phyloP scores from a whole-genome alignment of 2,888 invertebrate genomes.

The Melanchra persicariae region DNA sequence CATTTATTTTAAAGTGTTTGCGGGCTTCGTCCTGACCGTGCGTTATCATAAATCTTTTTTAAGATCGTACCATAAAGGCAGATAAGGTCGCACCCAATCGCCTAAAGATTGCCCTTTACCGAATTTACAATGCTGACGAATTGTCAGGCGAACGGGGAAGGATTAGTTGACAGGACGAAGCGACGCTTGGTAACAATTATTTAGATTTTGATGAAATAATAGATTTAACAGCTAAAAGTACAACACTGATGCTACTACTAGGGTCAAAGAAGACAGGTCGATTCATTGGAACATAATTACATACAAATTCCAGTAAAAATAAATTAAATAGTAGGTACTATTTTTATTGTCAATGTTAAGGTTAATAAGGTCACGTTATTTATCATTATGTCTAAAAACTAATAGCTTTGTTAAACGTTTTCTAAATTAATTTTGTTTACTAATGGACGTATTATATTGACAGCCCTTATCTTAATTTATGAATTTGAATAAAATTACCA shows the following conservation, averaged over 20 bases:
- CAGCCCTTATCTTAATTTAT: conserved; percentile 52
- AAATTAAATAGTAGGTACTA: background rate
- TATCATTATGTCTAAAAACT: background rate
- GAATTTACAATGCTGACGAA: conserved; percentile 88
- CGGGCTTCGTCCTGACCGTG: conserved; percentile 86
- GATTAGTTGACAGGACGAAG: conserved; percentile 69
- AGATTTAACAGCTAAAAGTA: background rate
- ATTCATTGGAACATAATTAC: background rate
- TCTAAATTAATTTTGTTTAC: conserved; percentile 21
- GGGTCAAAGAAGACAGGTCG: background rate
- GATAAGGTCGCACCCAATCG: conserved; percentile 90
- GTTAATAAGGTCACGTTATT: conserved; percentile 11
- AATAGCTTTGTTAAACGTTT: conserved; percentile 43
- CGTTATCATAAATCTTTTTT: conserved; percentile 91
- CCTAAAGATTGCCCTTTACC: conserved; percentile 87
- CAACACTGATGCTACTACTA: background rate
- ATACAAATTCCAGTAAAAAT: background rate
- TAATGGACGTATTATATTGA: conserved; percentile 37
- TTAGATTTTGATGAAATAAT: background rate
- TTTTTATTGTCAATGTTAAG: background rate
- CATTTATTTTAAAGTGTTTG: conserved; percentile 90
- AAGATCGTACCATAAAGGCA: conserved; percentile 89
- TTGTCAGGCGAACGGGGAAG: conserved; percentile 76
- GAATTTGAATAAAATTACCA: conserved; percentile 47
- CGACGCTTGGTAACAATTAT: conserved; percentile 59